phyloP scores from a whole-genome alignment of 2,888 invertebrate genomes.

The Chesias legatella region DNA sequence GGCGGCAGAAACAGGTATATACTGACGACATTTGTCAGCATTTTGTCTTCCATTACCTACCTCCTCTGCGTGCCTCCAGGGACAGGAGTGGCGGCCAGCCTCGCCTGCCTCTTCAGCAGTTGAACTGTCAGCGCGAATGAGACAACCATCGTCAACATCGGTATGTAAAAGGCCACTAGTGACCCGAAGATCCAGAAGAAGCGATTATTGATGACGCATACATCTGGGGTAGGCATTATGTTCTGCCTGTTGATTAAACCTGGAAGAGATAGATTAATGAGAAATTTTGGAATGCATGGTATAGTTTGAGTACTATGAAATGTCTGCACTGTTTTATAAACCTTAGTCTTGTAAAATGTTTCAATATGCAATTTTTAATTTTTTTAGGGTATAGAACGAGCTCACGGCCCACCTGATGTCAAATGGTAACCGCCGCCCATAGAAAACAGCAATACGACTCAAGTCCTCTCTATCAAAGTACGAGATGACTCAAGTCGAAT shows the following conservation, averaged over 20 bases:
- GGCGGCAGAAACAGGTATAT: too few relatives aligned
- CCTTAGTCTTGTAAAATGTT: too few relatives aligned
- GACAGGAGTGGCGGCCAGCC: conserved; percentile 82
- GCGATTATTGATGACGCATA: conserved; percentile 91
- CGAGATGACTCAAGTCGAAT: too few relatives aligned
- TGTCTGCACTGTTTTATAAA: too few relatives aligned
- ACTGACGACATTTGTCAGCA: too few relatives aligned
- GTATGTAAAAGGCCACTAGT: conserved; percentile 95
- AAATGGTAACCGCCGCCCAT: too few relatives aligned
- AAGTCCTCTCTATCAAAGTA: too few relatives aligned
- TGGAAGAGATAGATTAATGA: conserved; percentile 43
- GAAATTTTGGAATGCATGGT: neutral
- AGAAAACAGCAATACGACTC: too few relatives aligned
- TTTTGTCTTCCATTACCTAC: conserved; percentile 31
- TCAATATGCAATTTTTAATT: too few relatives aligned
- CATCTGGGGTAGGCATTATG: conserved; percentile 88
- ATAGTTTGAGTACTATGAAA: too few relatives aligned
- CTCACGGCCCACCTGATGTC: too few relatives aligned
- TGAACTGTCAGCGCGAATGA: conserved; percentile 95
- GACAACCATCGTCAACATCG: conserved; percentile 96
- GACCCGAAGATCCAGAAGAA: conserved; percentile 95
- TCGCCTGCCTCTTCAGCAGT: conserved; percentile 88
- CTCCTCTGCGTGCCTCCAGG: conserved; percentile 69
- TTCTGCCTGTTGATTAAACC: conserved; percentile 88
- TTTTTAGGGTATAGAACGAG: too few relatives aligned